Evolutionary conservation across 2,797 vertebrate genomes (phyloP).

Genomic region (Sebastolobus alascanus): DNA sequence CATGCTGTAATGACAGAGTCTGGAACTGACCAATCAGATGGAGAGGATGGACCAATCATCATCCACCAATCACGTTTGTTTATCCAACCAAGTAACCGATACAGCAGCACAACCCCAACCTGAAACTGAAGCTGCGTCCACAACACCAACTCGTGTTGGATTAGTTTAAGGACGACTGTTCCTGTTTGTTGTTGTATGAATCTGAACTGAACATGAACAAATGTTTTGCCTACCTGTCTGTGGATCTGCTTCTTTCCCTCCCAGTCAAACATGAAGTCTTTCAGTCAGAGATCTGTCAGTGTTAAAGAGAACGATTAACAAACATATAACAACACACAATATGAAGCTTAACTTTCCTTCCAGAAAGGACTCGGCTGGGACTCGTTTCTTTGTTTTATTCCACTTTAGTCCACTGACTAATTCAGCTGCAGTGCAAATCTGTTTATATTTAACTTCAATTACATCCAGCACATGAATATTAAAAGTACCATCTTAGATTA

Average conservation of each 20-base stretch:
- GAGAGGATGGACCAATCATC: neutral
- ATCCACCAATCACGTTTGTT: neutral
- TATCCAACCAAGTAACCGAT: neutral
- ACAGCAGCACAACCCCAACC: neutral
- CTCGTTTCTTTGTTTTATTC: neutral
- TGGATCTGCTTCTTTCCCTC: neutral
- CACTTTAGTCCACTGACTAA: no score
- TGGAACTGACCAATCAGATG: constrained; percentile 3
- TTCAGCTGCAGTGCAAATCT: no score
- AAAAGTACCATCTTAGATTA: no score
- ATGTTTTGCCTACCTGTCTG: neutral
- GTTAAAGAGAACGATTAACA: neutral
- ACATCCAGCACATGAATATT: no score
- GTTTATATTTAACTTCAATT: no score
- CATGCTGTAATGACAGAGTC: neutral
- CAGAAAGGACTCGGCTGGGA: no score
- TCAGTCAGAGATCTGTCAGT: neutral
- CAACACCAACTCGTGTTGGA: neutral
- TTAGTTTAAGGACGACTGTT: neutral
- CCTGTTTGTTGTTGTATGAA: no score
- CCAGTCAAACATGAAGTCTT: neutral
- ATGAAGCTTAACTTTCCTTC: no score
- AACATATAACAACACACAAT: neutral
- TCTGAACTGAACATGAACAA: neutral
- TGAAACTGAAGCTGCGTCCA: neutral